Conservation (phyloP, 1,140 invertebrate species). For the Drosophila funebris region DNA sequence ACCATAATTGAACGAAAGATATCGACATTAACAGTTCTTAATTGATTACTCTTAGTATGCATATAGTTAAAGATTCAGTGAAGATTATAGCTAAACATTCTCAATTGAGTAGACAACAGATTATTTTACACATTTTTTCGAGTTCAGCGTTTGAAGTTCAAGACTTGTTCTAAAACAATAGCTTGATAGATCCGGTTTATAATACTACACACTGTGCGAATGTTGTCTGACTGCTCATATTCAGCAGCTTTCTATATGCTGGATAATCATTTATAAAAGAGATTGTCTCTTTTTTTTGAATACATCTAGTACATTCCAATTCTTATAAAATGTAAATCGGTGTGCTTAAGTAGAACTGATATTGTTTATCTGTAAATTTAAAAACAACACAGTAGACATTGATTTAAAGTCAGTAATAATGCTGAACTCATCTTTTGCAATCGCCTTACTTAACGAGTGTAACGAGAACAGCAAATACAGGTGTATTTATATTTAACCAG, state of each 20-base stretch:
- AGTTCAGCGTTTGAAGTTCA: not conserved
- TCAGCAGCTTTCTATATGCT: constrained; percentile 7
- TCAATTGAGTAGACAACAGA: not conserved
- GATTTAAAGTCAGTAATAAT: not conserved
- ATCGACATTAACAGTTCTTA: no score
- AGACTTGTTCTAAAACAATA: not conserved
- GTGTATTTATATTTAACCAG: constrained; percentile 1
- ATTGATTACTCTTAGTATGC: no score
- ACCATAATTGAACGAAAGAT: no score
- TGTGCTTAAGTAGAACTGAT: not conserved
- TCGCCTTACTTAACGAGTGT: not conserved
- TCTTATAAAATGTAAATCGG: not conserved
- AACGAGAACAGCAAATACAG: constrained; percentile 14
- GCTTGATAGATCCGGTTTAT: constrained; percentile 14
- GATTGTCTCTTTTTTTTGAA: constrained; percentile 1
- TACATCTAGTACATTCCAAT: not conserved
- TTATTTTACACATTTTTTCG: not conserved
- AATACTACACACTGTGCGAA: not conserved
- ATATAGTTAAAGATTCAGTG: no score
- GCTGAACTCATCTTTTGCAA: no score
- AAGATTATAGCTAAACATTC: not conserved
- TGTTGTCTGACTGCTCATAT: not conserved
- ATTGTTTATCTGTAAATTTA: not conserved
- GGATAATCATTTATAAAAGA: constrained; percentile 17
- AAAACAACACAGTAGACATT: not conserved